These are phyloP conservation scores for Pinctada fucata DNA, from an alignment of 2,888 invertebrate genomes.

Conservation along the genomic window DNA sequence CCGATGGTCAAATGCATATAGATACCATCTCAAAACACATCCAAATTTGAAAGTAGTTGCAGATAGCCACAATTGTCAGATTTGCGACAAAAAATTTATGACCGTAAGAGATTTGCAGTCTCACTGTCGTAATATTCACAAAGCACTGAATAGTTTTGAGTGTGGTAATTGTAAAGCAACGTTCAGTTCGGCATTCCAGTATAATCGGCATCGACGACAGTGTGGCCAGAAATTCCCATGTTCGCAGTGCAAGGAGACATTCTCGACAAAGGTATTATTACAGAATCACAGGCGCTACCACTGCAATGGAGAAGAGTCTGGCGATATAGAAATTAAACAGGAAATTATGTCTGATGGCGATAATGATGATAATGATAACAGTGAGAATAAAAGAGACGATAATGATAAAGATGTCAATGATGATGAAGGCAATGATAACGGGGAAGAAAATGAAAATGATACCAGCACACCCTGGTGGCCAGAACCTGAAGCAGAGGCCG, in stretches of 20 bases:
- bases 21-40: constrained; percentile 28
- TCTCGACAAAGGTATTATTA: background rate
- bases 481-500: background rate
- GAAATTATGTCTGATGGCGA: background rate
- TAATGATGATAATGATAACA: background rate
- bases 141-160: constrained; percentile 10
- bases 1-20: constrained; percentile 5
- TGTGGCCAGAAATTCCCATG: background rate
- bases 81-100: constrained; percentile 21
- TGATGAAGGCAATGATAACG: background rate
- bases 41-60: constrained; percentile 2
- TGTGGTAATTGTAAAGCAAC: constrained; percentile 3
- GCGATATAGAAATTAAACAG: background rate
- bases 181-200: background rate
- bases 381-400: background rate
- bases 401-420: constrained; percentile 6
- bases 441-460: background rate
- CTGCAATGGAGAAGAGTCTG: background rate
- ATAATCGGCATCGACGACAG: background rate
- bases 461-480: no score
- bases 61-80: constrained; percentile 17
- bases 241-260: background rate
- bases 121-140: constrained; percentile 11
- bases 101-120: constrained; percentile 4
- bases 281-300: background rate